Percentiles rank a stretch among this genome's conserved stretches.
phyloP scores from a whole-genome alignment of 1,140 invertebrate species.

The Intoshia linei region DNA sequence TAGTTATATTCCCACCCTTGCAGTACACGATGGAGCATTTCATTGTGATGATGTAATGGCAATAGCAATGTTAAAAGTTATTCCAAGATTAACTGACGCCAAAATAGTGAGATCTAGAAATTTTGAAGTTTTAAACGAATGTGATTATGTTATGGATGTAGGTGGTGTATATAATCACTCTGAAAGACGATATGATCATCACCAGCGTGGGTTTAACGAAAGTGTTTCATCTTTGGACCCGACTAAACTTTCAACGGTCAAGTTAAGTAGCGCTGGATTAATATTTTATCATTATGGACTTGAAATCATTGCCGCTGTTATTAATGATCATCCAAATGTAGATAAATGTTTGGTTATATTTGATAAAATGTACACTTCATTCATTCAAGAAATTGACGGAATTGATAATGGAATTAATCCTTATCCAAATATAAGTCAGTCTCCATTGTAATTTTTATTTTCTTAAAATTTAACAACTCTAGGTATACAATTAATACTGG shows the following conservation, averaged over 20 bases:
- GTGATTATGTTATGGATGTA: slow-evolving; percentile 80
- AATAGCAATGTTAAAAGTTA: too few species aligned
- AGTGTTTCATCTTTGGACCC: slow-evolving; percentile 29
- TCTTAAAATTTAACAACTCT: slow-evolving; percentile 7
- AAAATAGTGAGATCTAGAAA: slow-evolving; percentile 35
- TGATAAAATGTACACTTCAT: slow-evolving; percentile 47
- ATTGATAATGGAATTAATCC: slow-evolving; percentile 62
- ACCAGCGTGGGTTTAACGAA: slow-evolving; percentile 46
- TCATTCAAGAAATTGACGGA: slow-evolving; percentile 70
- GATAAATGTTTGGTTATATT: slow-evolving; percentile 3
- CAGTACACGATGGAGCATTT: too few species aligned
- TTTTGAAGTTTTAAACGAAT: slow-evolving; percentile 33
- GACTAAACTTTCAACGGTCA: slow-evolving; percentile 29
- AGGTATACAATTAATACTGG: slow-evolving; percentile 44
- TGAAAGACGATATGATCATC: slow-evolving; percentile 57
- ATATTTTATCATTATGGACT: slow-evolving; percentile 63
- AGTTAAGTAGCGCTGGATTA: slow-evolving; percentile 67
- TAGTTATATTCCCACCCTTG: too few species aligned
- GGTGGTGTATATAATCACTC: slow-evolving; percentile 48
- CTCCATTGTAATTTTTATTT: not conserved
- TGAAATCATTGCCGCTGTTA: slow-evolving; percentile 31
- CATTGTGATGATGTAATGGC: too few species aligned
- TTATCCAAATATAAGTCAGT: not conserved
- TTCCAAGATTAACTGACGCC: too few species aligned
- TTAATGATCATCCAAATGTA: slow-evolving; percentile 7